Percentiles rank a stretch among this genome's conserved stretches.
These are phyloP conservation scores for Brachypalpus laphriformis DNA, from an alignment of 2,888 invertebrate species.

Conservation along the genomic window DNA sequence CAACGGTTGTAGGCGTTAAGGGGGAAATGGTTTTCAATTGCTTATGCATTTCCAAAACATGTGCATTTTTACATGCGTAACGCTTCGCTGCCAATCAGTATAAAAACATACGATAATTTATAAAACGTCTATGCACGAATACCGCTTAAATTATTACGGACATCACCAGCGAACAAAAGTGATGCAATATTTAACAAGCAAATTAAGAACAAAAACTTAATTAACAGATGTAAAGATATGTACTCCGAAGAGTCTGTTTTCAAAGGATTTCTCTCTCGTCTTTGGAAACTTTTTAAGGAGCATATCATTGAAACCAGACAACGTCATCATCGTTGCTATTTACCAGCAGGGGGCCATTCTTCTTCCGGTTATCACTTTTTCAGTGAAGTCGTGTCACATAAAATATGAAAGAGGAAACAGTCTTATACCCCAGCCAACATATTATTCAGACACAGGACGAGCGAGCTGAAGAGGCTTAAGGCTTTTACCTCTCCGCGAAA, in stretches of 20 bases:
- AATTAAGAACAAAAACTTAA: constrained; percentile 54
- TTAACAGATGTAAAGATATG: constrained; percentile 35
- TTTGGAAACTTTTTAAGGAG: constrained; percentile 31
- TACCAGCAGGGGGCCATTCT: constrained; percentile 62
- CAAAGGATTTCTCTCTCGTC: constrained; percentile 4
- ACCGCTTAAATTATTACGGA: neutral
- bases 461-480: constrained; percentile 43
- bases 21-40: too few relatives aligned
- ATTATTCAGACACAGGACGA: constrained; percentile 47
- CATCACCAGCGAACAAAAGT: constrained; percentile 14
- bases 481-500: constrained; percentile 33
- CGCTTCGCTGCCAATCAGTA: too few relatives aligned
- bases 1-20: too few relatives aligned
- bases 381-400: constrained; percentile 59
- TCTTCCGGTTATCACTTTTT: constrained; percentile 68
- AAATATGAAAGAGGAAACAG: constrained; percentile 59
- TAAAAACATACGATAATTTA: too few relatives aligned
- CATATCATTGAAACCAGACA: constrained; percentile 47
- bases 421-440: constrained; percentile 56
- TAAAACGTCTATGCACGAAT: too few relatives aligned
- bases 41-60: too few relatives aligned
- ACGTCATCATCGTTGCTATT: constrained; percentile 47
- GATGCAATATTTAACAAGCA: constrained; percentile 28
- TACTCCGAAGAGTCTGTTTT: constrained; percentile 15
- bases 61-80: too few relatives aligned